Conservation (phyloP, 2,888 invertebrate genomes). For the Nesidiocoris tenuis region DNA sequence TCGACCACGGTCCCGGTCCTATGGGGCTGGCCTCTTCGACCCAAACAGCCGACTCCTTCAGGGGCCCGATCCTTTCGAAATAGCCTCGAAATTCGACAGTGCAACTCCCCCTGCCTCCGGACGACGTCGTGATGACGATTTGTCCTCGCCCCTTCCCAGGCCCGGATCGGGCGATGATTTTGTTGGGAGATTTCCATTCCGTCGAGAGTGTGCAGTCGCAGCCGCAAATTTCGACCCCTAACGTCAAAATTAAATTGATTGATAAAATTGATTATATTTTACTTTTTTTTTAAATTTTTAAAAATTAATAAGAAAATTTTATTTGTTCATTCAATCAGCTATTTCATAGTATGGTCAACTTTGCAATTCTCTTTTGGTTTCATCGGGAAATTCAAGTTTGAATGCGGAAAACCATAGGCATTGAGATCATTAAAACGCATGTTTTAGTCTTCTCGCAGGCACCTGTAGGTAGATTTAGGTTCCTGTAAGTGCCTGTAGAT, state of each 20-base stretch:
- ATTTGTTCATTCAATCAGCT: no score
- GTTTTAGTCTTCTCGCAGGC: no score
- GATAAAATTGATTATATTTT: background rate
- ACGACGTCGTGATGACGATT: conserved; percentile 81
- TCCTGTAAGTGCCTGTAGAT: no score
- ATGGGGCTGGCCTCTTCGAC: conserved; percentile 87
- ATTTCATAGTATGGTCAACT: no score
- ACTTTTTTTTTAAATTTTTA: no score
- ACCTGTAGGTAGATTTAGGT: no score
- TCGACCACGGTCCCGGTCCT: conserved; percentile 79
- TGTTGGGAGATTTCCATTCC: conserved; percentile 97
- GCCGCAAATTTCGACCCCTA: conserved; percentile 91
- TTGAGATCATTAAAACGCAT: no score
- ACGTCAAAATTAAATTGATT: background rate
- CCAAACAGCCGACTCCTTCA: conserved; percentile 98
- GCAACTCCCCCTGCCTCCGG: conserved; percentile 83
- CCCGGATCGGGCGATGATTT: conserved; percentile 93
- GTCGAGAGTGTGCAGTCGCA: conserved; percentile 92
- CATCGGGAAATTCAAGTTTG: no score
- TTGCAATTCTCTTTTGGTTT: no score
- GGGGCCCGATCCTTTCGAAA: conserved; percentile 84
- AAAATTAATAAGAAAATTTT: no score
- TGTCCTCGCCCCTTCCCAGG: conserved; percentile 89
- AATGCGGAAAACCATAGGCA: no score
- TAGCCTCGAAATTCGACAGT: conserved; percentile 78